Evolutionary conservation across 1,140 invertebrate species (phyloP), one percentile per base, ranked within the genome.

Genomic region (Cephus cinctus): DNA sequence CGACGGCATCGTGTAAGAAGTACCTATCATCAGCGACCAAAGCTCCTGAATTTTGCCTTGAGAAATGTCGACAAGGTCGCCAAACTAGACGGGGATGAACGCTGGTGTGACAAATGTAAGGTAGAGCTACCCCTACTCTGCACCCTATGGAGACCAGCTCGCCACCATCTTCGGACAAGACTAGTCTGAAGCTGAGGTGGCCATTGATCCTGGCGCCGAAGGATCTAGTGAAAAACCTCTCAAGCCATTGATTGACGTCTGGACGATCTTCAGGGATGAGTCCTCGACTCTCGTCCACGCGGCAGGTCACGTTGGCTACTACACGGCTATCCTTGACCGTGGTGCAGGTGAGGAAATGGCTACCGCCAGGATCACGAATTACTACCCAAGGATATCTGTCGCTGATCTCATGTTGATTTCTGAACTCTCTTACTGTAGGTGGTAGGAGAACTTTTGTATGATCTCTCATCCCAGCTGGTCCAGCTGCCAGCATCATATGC

Each of bases 261-360:
- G 78, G 73, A 45, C 84, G 80, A 36, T 84, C 81, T 30, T 86
- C 82, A 0, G 85, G 86, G 11, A 88, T 79, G 6, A 90, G 69
- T 5, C 85, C 85, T 46, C 81, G 82, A n/a, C 75, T 78, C 19
- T 80, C 76, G 43, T 90, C 85, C 15, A 89, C 78, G 1, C 81
- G 77, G 55, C 88, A 92, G 0, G 86, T 88, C 2, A 90, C 87
- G 56, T 90, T 92, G 6, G 87, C 86, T 3, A 89, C 82, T 1
- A 90, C 81, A 41, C 78, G 74, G 0, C 86, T 87, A 35, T 87
- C 83, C 59, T 87, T 88, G 11, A 92, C 75, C 0, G 88, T 90
- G 0, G 88, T 90, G 57, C 88, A 91, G 2, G 88, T 90, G 16
- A 90, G 74, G 56, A 83, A 85, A 45, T 86, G 87, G 27, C 86